phyloP scores from a whole-genome alignment of 64 coral and sea anemone species.

The Platygyra sinensis region DNA sequence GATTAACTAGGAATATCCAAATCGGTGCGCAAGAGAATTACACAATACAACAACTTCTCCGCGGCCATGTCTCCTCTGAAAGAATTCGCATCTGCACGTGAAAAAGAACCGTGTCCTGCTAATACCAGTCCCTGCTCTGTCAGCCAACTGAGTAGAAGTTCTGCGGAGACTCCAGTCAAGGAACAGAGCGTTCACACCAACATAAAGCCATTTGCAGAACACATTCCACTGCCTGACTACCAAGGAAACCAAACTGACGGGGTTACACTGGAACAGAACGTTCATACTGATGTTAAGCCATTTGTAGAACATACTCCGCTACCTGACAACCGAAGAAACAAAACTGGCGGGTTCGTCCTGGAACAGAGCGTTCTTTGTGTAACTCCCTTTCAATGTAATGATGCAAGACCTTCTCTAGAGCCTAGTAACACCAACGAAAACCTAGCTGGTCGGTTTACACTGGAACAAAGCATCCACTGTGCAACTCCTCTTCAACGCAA shows the following conservation, averaged over 20 bases:
- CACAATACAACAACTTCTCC: slow-evolving; percentile 56
- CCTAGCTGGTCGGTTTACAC: no score
- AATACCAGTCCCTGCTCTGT: background rate
- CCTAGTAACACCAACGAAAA: no score
- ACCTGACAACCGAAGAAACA: no score
- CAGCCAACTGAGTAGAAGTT: background rate
- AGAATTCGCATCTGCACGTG: slow-evolving; percentile 75
- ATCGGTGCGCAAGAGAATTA: slow-evolving; percentile 78
- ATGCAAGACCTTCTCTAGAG: no score
- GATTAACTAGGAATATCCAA: slow-evolving; percentile 78
- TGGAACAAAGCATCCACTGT: no score
- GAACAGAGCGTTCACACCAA: background rate
- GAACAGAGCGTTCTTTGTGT: no score
- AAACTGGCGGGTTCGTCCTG: no score
- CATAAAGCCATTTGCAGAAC: background rate
- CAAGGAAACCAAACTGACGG: no score
- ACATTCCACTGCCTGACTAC: background rate
- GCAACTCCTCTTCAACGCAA: background rate
- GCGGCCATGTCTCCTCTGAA: slow-evolving; percentile 70
- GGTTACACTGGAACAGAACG: no score
- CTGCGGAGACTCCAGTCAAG: slow-evolving; percentile 5
- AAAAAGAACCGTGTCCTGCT: slow-evolving; percentile 73
- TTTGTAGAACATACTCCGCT: no score
- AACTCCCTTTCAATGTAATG: no score
- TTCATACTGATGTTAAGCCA: no score